Evolutionary conservation across 2,797 vertebrate species (phyloP).

Genomic region (Silurus lanzhouensis): DNA sequence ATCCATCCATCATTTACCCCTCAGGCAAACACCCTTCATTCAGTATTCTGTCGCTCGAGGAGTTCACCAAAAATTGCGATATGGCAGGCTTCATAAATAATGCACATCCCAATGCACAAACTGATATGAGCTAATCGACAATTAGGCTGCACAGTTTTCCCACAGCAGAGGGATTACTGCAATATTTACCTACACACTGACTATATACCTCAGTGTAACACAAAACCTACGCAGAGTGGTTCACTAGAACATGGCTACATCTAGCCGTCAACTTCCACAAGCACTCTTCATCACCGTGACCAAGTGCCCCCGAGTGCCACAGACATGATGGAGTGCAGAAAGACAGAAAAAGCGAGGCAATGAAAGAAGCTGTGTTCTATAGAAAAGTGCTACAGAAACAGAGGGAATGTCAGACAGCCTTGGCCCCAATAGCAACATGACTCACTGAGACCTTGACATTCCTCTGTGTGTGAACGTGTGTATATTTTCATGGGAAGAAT

Average conservation of each 20-base stretch:
- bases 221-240: not conserved
- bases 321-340: slow-evolving; percentile 4
- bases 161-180: not conserved
- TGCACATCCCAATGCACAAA: not conserved
- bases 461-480: slow-evolving; percentile 24
- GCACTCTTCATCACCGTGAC: not conserved
- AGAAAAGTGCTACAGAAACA: slow-evolving; percentile 31
- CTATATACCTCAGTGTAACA: not conserved
- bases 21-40: slow-evolving; percentile 30
- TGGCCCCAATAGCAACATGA: slow-evolving; percentile 39
- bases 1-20: slow-evolving; percentile 4
- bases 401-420: slow-evolving; percentile 33
- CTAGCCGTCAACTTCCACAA: not conserved
- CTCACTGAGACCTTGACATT: slow-evolving; percentile 33
- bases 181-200: not conserved
- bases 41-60: not conserved
- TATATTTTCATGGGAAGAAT: slow-evolving; percentile 26
- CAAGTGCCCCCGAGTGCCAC: not conserved
- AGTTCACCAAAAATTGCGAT: not conserved
- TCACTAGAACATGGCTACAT: not conserved
- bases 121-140: not conserved
- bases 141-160: not conserved
- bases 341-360: not conserved
- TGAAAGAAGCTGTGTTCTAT: slow-evolving; percentile 1
- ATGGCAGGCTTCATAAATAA: not conserved